Base-by-base conservation (phyloP, 2,888 invertebrate genomes). In the Eupsilia transversa region DNA sequence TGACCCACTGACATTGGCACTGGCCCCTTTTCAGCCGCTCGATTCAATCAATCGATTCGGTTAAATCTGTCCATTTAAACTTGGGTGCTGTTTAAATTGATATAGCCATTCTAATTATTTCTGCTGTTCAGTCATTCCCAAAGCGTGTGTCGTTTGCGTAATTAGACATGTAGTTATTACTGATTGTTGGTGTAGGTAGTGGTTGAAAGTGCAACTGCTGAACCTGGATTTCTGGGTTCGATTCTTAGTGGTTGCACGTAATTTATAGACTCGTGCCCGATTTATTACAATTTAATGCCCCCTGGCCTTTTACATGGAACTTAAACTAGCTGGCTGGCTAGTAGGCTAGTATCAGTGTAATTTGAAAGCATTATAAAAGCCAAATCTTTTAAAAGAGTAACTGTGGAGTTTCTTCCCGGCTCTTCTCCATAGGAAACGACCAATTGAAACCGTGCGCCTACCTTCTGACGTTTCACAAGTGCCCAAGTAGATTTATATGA, bases 1-100 rank as follows among this genome's bases (percentile, higher is more conserved):
- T 79, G 87, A 88, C 87, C 87, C 20, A 85, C 63, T 87, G 83
- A 83, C 87, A 87, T 87, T 87, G 87, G 77, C 87, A 85, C 56
- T 88, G 88, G 79, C 85, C 85, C 74, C 68, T 72, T 83, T 82
- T 60, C 61, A 68, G 69, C 65, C 63, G 70, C 68, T 74, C 77
- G 72, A 81, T 69, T 65, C 67, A 72, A 78, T 84, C 65, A 68
- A 80, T 74, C 74, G 72, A 65, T 77, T 69, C 70, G 69, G 43
- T 72, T 85, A 77, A 77, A 85, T 85, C 71, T 60, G 69, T 63
- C 74, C n/a, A 69, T 74, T 69, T 59, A 70, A 79, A 73, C 67
- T 73, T 59, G 54, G 70, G 77, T 70, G 82, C 72, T 70, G 30
- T 60, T 63, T 4, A 70, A 80, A 66, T 65, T 63, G 38, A 71